phyloP scores from a whole-genome alignment of 92 coral and sea anemone genomes.

The Porites divaricata region DNA sequence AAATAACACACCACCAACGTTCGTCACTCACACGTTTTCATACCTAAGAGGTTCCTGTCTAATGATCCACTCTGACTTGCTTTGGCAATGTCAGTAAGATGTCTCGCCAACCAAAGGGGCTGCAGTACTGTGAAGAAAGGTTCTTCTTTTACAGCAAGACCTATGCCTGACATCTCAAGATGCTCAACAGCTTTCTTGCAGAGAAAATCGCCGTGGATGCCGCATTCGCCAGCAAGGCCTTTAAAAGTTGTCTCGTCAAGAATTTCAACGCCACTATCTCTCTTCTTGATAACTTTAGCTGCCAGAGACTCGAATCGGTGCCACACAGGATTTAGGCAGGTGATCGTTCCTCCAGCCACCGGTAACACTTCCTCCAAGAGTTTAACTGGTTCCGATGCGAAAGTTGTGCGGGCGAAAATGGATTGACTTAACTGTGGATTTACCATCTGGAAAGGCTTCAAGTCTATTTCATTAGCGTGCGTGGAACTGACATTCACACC shows the following conservation, averaged over 20 bases:
- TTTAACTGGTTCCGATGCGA: conserved; percentile 26
- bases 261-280: conserved; percentile 25
- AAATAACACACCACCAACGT: neutral
- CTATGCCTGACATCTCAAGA: conserved; percentile 63
- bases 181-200: conserved; percentile 44
- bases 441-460: conserved; percentile 63
- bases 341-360: conserved; percentile 16
- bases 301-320: conserved; percentile 37
- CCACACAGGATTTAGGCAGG: conserved; percentile 24
- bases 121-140: conserved; percentile 44
- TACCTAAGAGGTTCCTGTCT: conserved; percentile 53
- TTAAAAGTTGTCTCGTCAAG: conserved; percentile 44
- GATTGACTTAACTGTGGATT: conserved; percentile 62
- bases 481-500: conserved; percentile 55
- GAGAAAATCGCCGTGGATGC: conserved; percentile 53
- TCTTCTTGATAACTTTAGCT: conserved; percentile 23
- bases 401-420: conserved; percentile 52
- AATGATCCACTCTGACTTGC: conserved; percentile 55
- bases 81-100: conserved; percentile 46
- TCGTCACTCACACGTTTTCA: neutral
- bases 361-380: conserved; percentile 31
- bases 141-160: conserved; percentile 51
- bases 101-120: conserved; percentile 59
- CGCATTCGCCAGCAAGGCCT: conserved; percentile 69
- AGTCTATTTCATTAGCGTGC: conserved; percentile 56